Evolutionary conservation across 1,140 invertebrate genomes (phyloP).

Genomic region (Hydropsyche tenuis): DNA sequence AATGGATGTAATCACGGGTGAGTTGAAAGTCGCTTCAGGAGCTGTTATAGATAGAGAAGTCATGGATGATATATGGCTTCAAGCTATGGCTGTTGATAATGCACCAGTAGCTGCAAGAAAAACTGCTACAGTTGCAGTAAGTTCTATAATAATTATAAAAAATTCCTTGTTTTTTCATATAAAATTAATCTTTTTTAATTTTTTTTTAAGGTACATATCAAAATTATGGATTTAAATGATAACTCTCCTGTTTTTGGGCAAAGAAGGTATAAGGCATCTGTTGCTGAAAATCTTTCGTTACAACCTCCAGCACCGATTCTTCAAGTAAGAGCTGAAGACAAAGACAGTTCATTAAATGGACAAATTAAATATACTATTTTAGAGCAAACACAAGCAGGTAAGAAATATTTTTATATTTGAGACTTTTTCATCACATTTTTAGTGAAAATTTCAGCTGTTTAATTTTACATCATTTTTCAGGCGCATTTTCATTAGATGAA

Average conservation of each 20-base stretch:
- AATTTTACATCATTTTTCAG: slow-evolving; percentile 53
- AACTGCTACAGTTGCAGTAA: slow-evolving; percentile 75
- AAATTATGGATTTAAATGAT: slow-evolving; percentile 83
- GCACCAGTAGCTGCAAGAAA: slow-evolving; percentile 73
- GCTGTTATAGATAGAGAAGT: slow-evolving; percentile 82
- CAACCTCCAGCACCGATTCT: slow-evolving; percentile 79
- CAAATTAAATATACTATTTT: slow-evolving; percentile 77
- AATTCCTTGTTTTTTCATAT: too few relatives aligned
- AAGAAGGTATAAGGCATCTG: slow-evolving; percentile 75
- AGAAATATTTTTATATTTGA: slow-evolving; percentile 20
- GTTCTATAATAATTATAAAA: slow-evolving; percentile 50
- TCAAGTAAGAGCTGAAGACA: slow-evolving; percentile 78
- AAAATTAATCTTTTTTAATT: too few relatives aligned
- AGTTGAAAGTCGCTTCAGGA: slow-evolving; percentile 76
- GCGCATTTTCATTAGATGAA: slow-evolving; percentile 75
- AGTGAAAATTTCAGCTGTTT: background rate
- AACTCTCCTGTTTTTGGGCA: slow-evolving; percentile 80
- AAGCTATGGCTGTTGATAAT: slow-evolving; percentile 81
- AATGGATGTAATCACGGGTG: slow-evolving; percentile 76
- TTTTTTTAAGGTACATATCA: slow-evolving; percentile 70
- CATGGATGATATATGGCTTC: slow-evolving; percentile 73
- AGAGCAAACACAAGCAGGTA: slow-evolving; percentile 61
- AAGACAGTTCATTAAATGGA: slow-evolving; percentile 78
- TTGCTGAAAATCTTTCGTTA: slow-evolving; percentile 82
- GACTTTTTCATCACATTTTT: too few relatives aligned